Evolutionary conservation across 30 jellyfish, hydroid and myxozoan species (phyloP).

Genomic region (Sanderia malayensis): DNA sequence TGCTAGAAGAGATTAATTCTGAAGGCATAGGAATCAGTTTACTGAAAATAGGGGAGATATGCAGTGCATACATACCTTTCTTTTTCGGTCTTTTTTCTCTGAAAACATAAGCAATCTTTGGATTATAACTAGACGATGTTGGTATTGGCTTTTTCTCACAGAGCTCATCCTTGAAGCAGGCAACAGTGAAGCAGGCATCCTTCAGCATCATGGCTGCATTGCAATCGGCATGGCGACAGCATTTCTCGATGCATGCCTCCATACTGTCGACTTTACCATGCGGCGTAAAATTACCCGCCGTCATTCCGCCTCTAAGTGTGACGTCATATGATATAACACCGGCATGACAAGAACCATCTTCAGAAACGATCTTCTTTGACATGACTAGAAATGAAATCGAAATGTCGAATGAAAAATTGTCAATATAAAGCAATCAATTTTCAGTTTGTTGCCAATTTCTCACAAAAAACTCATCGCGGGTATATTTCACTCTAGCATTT

Average conservation of each 20-base stretch:
- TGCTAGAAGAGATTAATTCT: no score
- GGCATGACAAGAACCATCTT: constrained; percentile 91
- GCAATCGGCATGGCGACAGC: constrained; percentile 76
- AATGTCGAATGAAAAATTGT: not conserved
- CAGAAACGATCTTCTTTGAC: constrained; percentile 49
- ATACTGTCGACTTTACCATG: constrained; percentile 90
- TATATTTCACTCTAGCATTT: no score
- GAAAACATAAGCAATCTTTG: constrained; percentile 87
- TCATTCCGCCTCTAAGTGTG: constrained; percentile 88
- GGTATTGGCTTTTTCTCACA: constrained; percentile 93
- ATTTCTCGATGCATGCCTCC: constrained; percentile 82
- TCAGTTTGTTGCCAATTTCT: no score
- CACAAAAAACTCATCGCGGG: no score
- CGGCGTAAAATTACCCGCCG: constrained; percentile 97
- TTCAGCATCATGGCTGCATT: constrained; percentile 97
- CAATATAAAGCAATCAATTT: no score
- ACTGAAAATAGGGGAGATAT: no score
- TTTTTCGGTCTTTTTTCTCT: constrained; percentile 54
- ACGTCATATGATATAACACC: constrained; percentile 96
- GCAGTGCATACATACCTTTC: constrained; percentile 58
- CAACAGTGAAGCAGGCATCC: constrained; percentile 92
- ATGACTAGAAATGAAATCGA: constrained; percentile 43
- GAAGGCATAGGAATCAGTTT: no score
- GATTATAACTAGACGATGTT: constrained; percentile 81
- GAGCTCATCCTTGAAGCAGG: constrained; percentile 77